Percentiles rank a stretch among this genome's conserved stretches.
phyloP scores from a whole-genome alignment of 1,140 invertebrate genomes.

The Cyclargus thomasi region DNA sequence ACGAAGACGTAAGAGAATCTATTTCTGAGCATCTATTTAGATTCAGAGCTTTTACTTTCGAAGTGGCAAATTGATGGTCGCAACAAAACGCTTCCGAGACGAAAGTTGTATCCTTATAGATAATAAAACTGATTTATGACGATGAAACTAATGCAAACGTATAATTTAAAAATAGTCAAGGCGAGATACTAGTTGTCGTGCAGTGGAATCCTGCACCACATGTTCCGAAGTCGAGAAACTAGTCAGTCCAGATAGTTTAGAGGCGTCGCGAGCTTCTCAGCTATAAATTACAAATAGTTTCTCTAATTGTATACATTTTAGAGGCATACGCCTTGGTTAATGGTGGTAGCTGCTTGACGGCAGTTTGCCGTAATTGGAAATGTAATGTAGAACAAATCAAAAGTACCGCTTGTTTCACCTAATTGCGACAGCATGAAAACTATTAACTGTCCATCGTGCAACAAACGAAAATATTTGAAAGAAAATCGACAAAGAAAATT shows the following conservation, averaged over 20 bases:
- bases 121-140: slow-evolving; percentile 6
- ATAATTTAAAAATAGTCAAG: slow-evolving; percentile 17
- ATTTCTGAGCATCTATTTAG: background rate
- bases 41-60: background rate
- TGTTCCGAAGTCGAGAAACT: slow-evolving; percentile 17
- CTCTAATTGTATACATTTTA: slow-evolving; percentile 4
- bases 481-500: background rate
- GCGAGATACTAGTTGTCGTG: slow-evolving; percentile 16
- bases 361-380: background rate
- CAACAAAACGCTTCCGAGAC: background rate
- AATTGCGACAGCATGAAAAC: background rate
- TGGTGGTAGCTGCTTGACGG: background rate
- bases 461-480: background rate
- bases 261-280: slow-evolving; percentile 12
- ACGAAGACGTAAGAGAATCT: background rate
- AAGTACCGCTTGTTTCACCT: background rate
- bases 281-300: slow-evolving; percentile 9
- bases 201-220: slow-evolving; percentile 23
- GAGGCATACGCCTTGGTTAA: background rate
- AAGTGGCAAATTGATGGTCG: background rate
- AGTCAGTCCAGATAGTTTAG: slow-evolving; percentile 16
- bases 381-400: background rate
- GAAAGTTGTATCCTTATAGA: background rate
- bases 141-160: background rate
- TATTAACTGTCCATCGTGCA: background rate